A percentile compares a stretch with the other conserved stretches of the same genome.
Evolutionary conservation across 2,888 invertebrate genomes (phyloP).

Genomic region (Eristalinus sepulchralis): DNA sequence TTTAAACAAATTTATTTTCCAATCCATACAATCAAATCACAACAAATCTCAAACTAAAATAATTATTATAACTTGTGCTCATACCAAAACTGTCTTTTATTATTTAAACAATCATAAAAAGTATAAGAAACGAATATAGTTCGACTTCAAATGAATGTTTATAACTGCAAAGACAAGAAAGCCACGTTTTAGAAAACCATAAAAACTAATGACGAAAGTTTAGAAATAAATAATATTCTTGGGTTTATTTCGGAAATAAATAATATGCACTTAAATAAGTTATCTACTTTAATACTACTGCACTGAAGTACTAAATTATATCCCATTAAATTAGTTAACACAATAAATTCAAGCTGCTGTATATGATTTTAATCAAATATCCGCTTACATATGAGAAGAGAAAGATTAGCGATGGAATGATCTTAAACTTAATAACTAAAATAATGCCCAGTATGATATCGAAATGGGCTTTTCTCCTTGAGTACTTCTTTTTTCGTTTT

Average conservation of each 20-base stretch:
- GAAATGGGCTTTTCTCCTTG: conserved; percentile 12
- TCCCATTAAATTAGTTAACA: background rate
- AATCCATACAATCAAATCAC: conserved; percentile 5
- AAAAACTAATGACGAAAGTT: background rate
- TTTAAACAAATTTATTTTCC: conserved; percentile 17
- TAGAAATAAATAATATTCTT: conserved; percentile 41
- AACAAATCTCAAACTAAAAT: conserved; percentile 17
- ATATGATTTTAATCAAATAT: background rate
- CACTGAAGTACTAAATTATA: conserved; percentile 27
- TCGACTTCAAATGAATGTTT: background rate
- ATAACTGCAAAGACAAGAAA: background rate
- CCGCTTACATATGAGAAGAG: background rate
- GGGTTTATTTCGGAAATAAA: conserved; percentile 39
- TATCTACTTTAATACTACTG: conserved; percentile 36
- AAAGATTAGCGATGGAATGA: background rate
- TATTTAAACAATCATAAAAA: background rate
- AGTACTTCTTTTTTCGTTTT: background rate
- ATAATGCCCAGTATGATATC: background rate
- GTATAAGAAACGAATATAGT: background rate
- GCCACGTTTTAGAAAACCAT: background rate
- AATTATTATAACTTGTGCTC: background rate
- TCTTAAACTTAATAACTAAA: conserved; percentile 14
- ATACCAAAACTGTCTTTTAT: background rate
- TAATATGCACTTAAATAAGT: conserved; percentile 52
- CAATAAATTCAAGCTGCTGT: background rate